These are phyloP conservation scores for Achroia grisella DNA, from an alignment of 1,140 invertebrate genomes.

Conservation along the genomic window DNA sequence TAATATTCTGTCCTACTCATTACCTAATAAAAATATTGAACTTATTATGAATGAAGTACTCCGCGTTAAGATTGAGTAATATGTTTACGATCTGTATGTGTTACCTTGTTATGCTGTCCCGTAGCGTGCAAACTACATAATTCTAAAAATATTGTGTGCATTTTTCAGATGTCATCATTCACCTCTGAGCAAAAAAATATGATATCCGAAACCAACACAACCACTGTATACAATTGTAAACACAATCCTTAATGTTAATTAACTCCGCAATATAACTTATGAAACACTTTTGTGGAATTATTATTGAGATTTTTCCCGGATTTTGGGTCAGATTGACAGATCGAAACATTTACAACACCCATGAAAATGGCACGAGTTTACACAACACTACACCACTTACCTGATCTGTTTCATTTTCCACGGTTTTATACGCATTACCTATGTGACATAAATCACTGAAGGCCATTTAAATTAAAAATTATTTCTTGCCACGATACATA, in stretches of 20 bases:
- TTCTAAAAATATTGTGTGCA: slow-evolving; percentile 70
- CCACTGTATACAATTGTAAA: not conserved
- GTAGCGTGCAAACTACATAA: slow-evolving; percentile 58
- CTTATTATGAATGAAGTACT: not conserved
- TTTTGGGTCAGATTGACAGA: slow-evolving; percentile 73
- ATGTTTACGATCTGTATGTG: slow-evolving; percentile 10
- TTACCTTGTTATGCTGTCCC: slow-evolving; percentile 56
- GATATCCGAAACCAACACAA: slow-evolving; percentile 9
- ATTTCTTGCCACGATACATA: slow-evolving; percentile 69
- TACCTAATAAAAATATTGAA: slow-evolving; percentile 13
- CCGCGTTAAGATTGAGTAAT: slow-evolving; percentile 11
- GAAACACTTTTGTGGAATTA: slow-evolving; percentile 38
- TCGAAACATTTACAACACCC: slow-evolving; percentile 63
- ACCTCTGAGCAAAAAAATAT: slow-evolving; percentile 24
- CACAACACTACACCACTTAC: slow-evolving; percentile 56
- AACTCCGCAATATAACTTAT: slow-evolving; percentile 17
- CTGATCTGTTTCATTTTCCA: slow-evolving; percentile 70
- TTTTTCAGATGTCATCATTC: slow-evolving; percentile 55
- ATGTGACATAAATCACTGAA: slow-evolving; percentile 73
- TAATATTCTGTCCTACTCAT: slow-evolving; percentile 16
- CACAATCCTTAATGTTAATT: slow-evolving; percentile 6
- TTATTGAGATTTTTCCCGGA: slow-evolving; percentile 45
- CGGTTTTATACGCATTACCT: slow-evolving; percentile 68
- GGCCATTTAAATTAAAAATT: slow-evolving; percentile 73
- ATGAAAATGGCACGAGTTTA: slow-evolving; percentile 52